Conservation (phyloP, 2,113 vertebrate species). For the Gymnorhina tibicen region DNA sequence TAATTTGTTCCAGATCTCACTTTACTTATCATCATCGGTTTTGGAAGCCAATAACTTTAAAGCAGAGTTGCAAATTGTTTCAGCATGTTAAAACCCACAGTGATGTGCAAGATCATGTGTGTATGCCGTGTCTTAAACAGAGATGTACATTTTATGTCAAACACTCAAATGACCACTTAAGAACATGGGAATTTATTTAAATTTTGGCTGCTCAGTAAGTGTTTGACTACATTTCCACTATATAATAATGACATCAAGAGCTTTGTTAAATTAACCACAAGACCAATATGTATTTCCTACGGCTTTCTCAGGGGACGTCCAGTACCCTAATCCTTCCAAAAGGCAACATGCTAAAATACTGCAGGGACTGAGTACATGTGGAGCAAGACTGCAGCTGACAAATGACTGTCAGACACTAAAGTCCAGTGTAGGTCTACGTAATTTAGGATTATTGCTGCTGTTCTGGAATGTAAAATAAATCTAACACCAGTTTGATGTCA, state of each 20-base stretch:
- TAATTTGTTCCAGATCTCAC: constrained; percentile 33
- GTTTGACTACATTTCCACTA: constrained; percentile 23
- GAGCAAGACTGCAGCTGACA: background rate
- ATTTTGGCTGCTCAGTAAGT: background rate
- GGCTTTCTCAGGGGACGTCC: background rate
- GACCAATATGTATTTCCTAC: background rate
- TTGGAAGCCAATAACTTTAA: constrained; percentile 18
- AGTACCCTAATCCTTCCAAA: background rate
- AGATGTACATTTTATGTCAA: constrained; percentile 25
- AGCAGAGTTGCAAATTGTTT: constrained; percentile 1
- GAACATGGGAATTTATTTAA: constrained; percentile 28
- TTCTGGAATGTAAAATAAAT: background rate
- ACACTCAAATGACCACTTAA: constrained; percentile 14
- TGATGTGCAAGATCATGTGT: background rate
- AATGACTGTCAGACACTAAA: background rate
- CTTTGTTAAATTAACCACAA: constrained; percentile 40
- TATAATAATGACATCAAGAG: constrained; percentile 19
- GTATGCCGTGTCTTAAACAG: background rate
- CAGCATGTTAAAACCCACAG: constrained; percentile 11
- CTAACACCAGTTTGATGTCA: background rate
- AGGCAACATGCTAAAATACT: background rate
- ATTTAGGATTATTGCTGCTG: background rate
- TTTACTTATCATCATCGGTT: constrained; percentile 24
- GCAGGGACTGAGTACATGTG: background rate
- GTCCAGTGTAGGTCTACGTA: background rate